Percentiles rank a stretch among this genome's conserved stretches.
phyloP scores from a whole-genome alignment of 2,888 invertebrate genomes.

The Amaurobius ferox region DNA sequence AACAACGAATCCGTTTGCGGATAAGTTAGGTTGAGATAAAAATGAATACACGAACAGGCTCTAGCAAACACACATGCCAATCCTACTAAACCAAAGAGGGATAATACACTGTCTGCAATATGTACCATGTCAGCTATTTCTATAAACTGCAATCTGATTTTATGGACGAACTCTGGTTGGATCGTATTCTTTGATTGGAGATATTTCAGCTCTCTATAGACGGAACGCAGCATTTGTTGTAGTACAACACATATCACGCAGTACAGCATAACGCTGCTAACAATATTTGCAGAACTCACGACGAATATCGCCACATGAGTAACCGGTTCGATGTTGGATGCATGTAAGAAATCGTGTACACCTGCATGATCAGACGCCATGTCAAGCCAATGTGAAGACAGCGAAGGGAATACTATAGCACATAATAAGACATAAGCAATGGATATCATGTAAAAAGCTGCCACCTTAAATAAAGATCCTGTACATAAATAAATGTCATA shows the following conservation, averaged over 20 bases:
- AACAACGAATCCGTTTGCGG: slow-evolving; percentile 25
- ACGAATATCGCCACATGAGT: slow-evolving; percentile 40
- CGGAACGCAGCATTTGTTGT: slow-evolving; percentile 18
- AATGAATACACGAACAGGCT: slow-evolving; percentile 53
- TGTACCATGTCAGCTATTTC: slow-evolving; percentile 35
- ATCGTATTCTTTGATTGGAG: background rate
- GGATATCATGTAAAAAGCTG: slow-evolving; percentile 15
- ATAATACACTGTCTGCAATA: slow-evolving; percentile 32
- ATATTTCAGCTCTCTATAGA: slow-evolving; percentile 24
- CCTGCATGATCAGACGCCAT: background rate
- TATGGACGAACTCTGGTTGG: background rate
- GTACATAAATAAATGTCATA: background rate
- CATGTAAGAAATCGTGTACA: slow-evolving; percentile 28
- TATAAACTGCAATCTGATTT: slow-evolving; percentile 15
- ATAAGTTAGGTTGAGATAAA: slow-evolving; percentile 39
- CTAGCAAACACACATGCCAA: slow-evolving; percentile 41
- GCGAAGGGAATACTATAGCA: slow-evolving; percentile 29
- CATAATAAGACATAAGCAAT: slow-evolving; percentile 23
- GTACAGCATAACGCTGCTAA: slow-evolving; percentile 41
- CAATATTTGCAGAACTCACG: slow-evolving; percentile 30
- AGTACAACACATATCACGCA: slow-evolving; percentile 39
- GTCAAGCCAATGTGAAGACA: slow-evolving; percentile 48
- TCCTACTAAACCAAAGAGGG: slow-evolving; percentile 50
- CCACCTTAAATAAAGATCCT: background rate
- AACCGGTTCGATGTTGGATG: background rate